A percentile compares a stretch with the other conserved stretches of the same genome.
These are phyloP conservation scores for Microcaecilia unicolor DNA, from an alignment of 2,797 vertebrate species.

Conservation along the genomic window DNA sequence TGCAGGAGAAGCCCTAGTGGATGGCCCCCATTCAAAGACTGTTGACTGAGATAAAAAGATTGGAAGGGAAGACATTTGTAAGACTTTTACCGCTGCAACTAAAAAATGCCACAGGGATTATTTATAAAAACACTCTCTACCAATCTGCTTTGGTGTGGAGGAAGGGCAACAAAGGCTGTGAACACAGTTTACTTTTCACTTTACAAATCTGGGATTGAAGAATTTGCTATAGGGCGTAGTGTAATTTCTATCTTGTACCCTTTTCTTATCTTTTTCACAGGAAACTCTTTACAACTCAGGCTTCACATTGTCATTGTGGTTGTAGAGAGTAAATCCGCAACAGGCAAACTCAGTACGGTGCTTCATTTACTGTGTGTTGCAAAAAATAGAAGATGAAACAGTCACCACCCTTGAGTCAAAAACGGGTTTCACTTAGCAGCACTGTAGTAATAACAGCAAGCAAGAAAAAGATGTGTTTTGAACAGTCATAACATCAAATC, in stretches of 20 bases:
- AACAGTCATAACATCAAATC: constrained; percentile 31
- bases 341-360: constrained; percentile 3
- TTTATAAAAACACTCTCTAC: too few relatives aligned
- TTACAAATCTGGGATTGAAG: constrained; percentile 29
- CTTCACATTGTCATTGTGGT: constrained; percentile 2
- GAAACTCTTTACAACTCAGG: constrained; percentile 12
- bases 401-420: constrained; percentile 23
- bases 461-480: constrained; percentile 21
- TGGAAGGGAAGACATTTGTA: too few relatives aligned
- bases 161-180: constrained; percentile 30
- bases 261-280: neutral
- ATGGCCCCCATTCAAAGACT: too few relatives aligned
- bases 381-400: constrained; percentile 20
- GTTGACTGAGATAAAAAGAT: too few relatives aligned
- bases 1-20: too few relatives aligned
- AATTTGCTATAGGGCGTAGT: constrained; percentile 13
- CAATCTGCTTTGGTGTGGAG: constrained; percentile 38
- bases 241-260: constrained; percentile 1
- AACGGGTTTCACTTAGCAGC: constrained; percentile 11
- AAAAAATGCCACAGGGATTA: too few relatives aligned
- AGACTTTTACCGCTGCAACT: too few relatives aligned
- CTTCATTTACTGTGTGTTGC: constrained; percentile 28
- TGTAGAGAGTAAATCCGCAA: constrained; percentile 25
- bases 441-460: constrained; percentile 6
- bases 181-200: constrained; percentile 34